Evolutionary conservation across 2,113 vertebrate genomes (phyloP).

Genomic region (Pionites leucogaster): DNA sequence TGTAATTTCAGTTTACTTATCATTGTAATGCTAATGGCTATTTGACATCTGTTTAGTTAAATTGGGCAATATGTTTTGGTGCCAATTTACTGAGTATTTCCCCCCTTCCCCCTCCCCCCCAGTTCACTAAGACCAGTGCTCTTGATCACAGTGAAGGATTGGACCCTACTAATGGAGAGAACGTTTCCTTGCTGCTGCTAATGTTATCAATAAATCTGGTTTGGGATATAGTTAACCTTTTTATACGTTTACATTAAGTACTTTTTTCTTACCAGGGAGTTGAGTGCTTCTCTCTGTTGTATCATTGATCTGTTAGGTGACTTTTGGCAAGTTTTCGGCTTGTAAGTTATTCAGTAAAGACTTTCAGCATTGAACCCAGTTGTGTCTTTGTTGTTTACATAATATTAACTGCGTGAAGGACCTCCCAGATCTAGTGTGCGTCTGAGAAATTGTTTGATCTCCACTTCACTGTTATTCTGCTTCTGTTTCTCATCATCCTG

Average conservation of each 20-base stretch:
- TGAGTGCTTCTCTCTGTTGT: not conserved
- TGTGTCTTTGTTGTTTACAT: not conserved
- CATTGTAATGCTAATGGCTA: slow-evolving; percentile 41
- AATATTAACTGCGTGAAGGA: not conserved
- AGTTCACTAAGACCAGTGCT: not conserved
- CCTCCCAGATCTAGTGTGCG: not conserved
- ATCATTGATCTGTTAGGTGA: not conserved
- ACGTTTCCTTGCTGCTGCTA: not conserved
- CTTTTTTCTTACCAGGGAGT: not conserved
- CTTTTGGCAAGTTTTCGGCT: not conserved
- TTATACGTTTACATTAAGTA: fast-evolving
- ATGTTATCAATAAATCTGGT: not conserved
- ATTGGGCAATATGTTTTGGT: not conserved
- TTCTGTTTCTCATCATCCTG: not conserved
- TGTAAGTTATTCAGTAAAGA: not conserved
- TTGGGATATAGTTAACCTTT: not conserved
- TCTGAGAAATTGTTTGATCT: not conserved
- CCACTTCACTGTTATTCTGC: not conserved
- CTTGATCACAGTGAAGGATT: not conserved
- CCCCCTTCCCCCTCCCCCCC: not conserved
- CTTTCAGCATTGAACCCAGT: not conserved
- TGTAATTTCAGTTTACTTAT: slow-evolving; percentile 47
- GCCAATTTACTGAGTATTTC: not conserved
- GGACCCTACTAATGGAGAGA: not conserved
- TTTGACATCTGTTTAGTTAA: slow-evolving; percentile 55